Evolutionary conservation across 2,113 vertebrate species (phyloP), one percentile per base, ranked within the genome.

Genomic region (Anguilla japonica): DNA sequence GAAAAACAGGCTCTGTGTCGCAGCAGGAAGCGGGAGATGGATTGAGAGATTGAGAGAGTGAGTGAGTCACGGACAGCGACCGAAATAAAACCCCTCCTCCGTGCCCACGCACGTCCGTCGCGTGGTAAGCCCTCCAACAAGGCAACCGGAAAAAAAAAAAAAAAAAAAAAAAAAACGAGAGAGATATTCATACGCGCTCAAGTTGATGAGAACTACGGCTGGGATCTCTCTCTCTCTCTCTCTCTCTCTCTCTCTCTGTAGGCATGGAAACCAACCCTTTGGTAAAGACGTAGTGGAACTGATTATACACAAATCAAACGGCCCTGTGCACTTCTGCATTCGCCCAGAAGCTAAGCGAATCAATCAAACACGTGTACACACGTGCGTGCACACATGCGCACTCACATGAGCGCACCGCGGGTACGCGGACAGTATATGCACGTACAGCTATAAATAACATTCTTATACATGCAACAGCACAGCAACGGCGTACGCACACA

Each of bases 321-420:
- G 22, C 3, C 26, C 22, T 67, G 60, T 67, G 18, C 22, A 67
- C 15, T 29, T 79, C 11, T 34, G 34, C 3, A 79, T 6, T 79
- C 78, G 15, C 16, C 1, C 22, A 41, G 40, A 14, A 75, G 71
- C 22, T 81, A n/a, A 63, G 2, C 29, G 11, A 83, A 41, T 43
- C 82, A 83, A 40, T 56, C 82, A 83, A 40, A 83, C 82, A 83
- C 82, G 29, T 41, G 57, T 22, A 3, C 20, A 63, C 67, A 75
- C 63, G 20, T 75, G n/a, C 11, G 8, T 14, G 8, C 71, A 75
- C n/a, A 34, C n/a, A 75, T 34, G 71, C 71, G 15, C 18, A 26
- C 20, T 6, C 1, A 67, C 8, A 67, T 60, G 11, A 18, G 15
- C 15, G 43, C 43, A 46, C 43, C 43, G 9, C 0, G 43, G 5